These are phyloP conservation scores for Callospermophilus lateralis DNA, from an alignment of 2,113 vertebrate genomes.

Conservation along the genomic window DNA sequence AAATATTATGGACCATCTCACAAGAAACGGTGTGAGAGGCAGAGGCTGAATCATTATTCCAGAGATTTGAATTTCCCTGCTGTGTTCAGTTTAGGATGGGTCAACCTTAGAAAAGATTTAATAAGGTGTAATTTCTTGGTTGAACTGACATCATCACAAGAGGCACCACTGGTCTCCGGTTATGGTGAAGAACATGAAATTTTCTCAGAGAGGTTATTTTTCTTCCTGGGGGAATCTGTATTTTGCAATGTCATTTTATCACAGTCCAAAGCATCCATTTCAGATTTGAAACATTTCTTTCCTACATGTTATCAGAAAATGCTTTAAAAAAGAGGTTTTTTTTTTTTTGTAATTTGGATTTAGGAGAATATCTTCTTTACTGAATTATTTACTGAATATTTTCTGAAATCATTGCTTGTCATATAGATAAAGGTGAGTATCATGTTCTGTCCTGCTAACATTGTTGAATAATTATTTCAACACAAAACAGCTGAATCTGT, in stretches of 20 bases:
- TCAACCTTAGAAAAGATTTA: neutral
- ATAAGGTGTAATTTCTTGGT: neutral
- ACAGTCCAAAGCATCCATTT: conserved; percentile 30
- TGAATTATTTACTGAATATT: conserved; percentile 4
- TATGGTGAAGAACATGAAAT: neutral
- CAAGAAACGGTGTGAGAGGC: neutral
- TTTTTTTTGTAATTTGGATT: conserved; percentile 7
- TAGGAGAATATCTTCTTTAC: neutral
- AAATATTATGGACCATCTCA: neutral
- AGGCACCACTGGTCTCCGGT: neutral
- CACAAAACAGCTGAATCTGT: neutral
- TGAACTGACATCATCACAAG: conserved; percentile 21
- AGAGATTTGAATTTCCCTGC: neutral
- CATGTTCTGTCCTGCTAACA: neutral
- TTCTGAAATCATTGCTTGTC: conserved; percentile 37
- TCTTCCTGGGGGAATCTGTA: neutral
- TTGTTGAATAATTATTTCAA: neutral
- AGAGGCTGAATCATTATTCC: neutral
- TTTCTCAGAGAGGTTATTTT: conserved; percentile 47
- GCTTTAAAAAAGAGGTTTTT: conserved; percentile 21
- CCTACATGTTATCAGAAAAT: neutral
- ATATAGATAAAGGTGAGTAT: neutral
- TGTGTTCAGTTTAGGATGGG: neutral
- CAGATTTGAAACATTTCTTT: conserved; percentile 24
- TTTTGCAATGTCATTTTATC: conserved; percentile 53